A percentile compares a stretch with the other conserved stretches of the same genome.
Conservation (phyloP, 2,888 invertebrate species). For the Unio delphinus region DNA sequence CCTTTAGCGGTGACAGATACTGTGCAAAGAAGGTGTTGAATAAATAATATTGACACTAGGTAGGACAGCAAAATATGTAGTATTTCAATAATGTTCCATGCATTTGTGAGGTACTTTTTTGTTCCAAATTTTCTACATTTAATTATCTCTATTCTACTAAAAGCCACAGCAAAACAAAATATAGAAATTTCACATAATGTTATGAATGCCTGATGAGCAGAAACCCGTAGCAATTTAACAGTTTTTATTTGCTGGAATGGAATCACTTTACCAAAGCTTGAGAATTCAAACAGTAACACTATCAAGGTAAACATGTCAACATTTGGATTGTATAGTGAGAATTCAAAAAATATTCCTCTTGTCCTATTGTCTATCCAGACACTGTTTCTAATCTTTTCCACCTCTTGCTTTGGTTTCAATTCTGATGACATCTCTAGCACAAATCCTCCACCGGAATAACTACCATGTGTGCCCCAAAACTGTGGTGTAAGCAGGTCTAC, state of each 20-base stretch:
- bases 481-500: constrained; percentile 20
- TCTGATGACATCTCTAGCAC: constrained; percentile 16
- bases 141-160: constrained; percentile 23
- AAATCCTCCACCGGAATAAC: constrained; percentile 45
- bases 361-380: constrained; percentile 35
- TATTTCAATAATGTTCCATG: constrained; percentile 33
- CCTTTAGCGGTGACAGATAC: too few species aligned
- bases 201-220: constrained; percentile 7
- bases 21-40: constrained; percentile 19
- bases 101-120: constrained; percentile 21
- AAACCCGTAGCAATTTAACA: too few species aligned
- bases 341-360: constrained; percentile 32
- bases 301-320: constrained; percentile 32
- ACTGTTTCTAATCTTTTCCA: constrained; percentile 10
- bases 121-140: constrained; percentile 9
- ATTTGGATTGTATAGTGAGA: constrained; percentile 33
- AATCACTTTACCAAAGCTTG: constrained; percentile 19
- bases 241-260: constrained; percentile 30
- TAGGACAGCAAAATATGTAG: constrained; percentile 21
- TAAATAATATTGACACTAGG: constrained; percentile 23
- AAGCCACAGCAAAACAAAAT: constrained; percentile 18
- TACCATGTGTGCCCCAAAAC: constrained; percentile 22
- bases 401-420: too few species aligned
- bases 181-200: constrained; percentile 28
- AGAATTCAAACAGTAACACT: constrained; percentile 33